Evolutionary conservation across 1,140 invertebrate genomes (phyloP), one percentile per base, ranked within the genome.

Genomic region (Holotrichia oblita): DNA sequence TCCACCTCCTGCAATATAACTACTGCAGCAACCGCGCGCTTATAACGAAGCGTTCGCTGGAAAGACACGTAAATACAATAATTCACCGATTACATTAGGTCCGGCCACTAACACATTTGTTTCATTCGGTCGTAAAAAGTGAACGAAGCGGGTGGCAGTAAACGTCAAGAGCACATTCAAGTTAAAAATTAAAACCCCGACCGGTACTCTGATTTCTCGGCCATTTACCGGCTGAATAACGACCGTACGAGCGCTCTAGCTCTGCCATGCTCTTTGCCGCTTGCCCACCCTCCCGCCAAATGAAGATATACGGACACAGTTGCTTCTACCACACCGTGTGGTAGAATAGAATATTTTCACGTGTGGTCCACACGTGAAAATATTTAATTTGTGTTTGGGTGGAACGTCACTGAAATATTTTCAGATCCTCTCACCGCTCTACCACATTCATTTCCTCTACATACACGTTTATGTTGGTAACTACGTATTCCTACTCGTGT

Each of bases 321-420:
- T 83, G 82, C 80, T 81, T 81, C 80, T 78, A 83, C 82, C 82
- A 81, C n/a, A n/a, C n/a, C n/a, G n/a, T n/a, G n/a, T n/a, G n/a
- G n/a, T n/a, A n/a, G n/a, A n/a, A n/a, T n/a, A n/a, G n/a, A n/a
- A n/a, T n/a, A n/a, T n/a, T n/a, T n/a, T n/a, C n/a, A n/a, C n/a
- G n/a, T n/a, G n/a, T n/a, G n/a, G n/a, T n/a, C n/a, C n/a, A n/a
- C 83, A 84, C 82, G 83, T 84, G 83, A 78, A 84, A 83, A 84
- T 83, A 84, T 83, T 84, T 82, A 84, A 84, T 84, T 83, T 82
- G 82, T 81, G 80, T 82, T 79, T 81, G 48, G 48, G 48, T 82
- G 80, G 75, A 76, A 80, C 82, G 82, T 83, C 83, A 83, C 64
- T 81, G 80, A 82, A 83, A 82, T 84, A 83, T 83, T 84, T 83